Conservation (phyloP, 2,113 vertebrate species). For the Geococcyx californianus region DNA sequence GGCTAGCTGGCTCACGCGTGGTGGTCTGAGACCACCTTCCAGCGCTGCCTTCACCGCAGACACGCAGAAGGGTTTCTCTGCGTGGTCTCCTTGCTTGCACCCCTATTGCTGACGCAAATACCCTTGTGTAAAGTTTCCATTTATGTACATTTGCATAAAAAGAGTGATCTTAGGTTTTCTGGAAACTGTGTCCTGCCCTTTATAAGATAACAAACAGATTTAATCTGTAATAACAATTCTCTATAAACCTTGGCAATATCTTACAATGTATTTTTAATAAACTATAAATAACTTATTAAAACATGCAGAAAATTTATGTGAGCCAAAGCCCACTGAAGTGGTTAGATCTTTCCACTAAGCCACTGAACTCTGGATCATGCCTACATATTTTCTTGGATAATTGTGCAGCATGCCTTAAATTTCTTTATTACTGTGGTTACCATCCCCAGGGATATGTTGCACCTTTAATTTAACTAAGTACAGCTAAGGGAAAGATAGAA, state of each 20-base stretch:
- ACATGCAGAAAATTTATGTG: too few species aligned
- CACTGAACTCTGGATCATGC: neutral
- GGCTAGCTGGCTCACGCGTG: neutral
- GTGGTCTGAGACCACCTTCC: neutral
- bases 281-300: too few species aligned
- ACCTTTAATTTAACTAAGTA: neutral
- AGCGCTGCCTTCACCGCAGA: neutral
- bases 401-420: neutral
- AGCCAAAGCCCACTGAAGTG: neutral
- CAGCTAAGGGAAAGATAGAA: neutral
- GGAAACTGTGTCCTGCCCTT: neutral
- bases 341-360: neutral
- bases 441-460: neutral
- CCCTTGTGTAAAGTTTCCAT: neutral
- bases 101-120: neutral
- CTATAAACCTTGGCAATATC: neutral
- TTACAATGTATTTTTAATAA: neutral
- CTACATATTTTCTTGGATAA: neutral
- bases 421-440: neutral
- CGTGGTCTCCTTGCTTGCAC: neutral
- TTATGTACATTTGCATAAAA: neutral
- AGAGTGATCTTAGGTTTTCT: neutral
- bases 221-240: neutral
- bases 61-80: fast-evolving
- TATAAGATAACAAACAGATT: neutral